These are phyloP conservation scores for Polietes domitor DNA, from an alignment of 2,888 invertebrate species.

Conservation along the genomic window DNA sequence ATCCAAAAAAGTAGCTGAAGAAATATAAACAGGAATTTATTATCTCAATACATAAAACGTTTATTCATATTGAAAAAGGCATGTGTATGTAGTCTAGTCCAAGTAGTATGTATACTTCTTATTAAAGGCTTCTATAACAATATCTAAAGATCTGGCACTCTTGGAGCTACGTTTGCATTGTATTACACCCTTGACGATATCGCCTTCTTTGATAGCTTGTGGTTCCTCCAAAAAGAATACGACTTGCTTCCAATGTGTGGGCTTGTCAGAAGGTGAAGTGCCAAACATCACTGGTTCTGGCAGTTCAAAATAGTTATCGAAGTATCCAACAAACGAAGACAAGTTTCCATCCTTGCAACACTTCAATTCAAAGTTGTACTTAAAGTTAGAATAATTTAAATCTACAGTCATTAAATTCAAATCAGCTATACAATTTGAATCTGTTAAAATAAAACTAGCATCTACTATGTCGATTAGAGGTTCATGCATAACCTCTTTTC, in stretches of 20 bases:
- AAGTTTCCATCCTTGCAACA: constrained; percentile 86
- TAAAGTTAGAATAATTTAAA: constrained; percentile 87
- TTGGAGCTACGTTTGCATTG: constrained; percentile 87
- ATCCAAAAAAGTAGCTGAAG: neutral
- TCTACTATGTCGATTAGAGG: constrained; percentile 86
- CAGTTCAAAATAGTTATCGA: constrained; percentile 92
- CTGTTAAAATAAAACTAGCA: constrained; percentile 85
- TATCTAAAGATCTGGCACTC: constrained; percentile 88
- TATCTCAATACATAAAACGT: neutral
- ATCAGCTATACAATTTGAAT: constrained; percentile 85
- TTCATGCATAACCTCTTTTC: constrained; percentile 90
- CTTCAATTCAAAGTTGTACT: constrained; percentile 85
- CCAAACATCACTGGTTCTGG: constrained; percentile 84
- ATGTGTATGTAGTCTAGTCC: constrained; percentile 80
- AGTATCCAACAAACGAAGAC: constrained; percentile 93
- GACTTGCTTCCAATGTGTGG: constrained; percentile 93
- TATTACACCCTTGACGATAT: constrained; percentile 85
- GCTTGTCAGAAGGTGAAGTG: constrained; percentile 85
- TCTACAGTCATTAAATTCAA: constrained; percentile 90
- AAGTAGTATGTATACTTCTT: constrained; percentile 85
- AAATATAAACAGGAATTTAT: constrained; percentile 1
- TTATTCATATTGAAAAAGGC: constrained; percentile 18
- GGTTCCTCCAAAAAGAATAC: constrained; percentile 89
- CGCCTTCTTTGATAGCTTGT: constrained; percentile 86
- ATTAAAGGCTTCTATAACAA: constrained; percentile 85